Evolutionary conservation across 2,797 vertebrate genomes (phyloP), one percentile per base, ranked within the genome.

Genomic region (Macroramphosus scolopax): DNA sequence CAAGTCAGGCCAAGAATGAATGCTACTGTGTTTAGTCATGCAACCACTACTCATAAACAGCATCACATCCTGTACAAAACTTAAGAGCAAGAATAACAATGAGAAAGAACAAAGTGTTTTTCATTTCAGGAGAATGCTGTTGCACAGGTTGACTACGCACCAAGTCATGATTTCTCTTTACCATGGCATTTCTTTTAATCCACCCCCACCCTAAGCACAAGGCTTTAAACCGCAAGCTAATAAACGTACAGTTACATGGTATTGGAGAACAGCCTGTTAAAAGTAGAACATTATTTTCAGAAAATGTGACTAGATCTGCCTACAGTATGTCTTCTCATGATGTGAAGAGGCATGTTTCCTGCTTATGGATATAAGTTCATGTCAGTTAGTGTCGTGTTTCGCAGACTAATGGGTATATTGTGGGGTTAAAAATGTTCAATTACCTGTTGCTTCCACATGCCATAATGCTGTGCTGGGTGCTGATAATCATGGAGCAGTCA

Each of bases 361-460:
- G n/a, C n/a, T n/a, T n/a, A n/a, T n/a, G n/a, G n/a, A n/a, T n/a
- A n/a, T n/a, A n/a, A n/a, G n/a, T n/a, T n/a, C n/a, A n/a, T n/a
- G n/a, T n/a, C n/a, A n/a, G n/a, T n/a, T n/a, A n/a, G n/a, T n/a
- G n/a, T n/a, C n/a, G n/a, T n/a, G n/a, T 22, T 22, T 22, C 20
- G 3, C 20, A 36, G 25, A 59, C 22, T 42, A 44, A 59, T 24
- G 22, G 15, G 3, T 31, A 48, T 15, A 34, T n/a, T 65, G 36
- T 18, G 3, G 8, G 15, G 22, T 17, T 13, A 14, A 25, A 50
- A 42, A 36, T 12, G 3, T n/a, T 25, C 48, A 52, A 63, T 44
- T 77, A 98, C 96, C 95, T 94, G 91, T 98, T 99, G 87, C 94
- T 99, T 55, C 96, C 96, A 75, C 95, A 97, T 57, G 95, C 94